A percentile compares a stretch with the other conserved stretches of the same genome.
Conservation (phyloP, 2,888 invertebrate species). For the Ferrisia virgata region DNA sequence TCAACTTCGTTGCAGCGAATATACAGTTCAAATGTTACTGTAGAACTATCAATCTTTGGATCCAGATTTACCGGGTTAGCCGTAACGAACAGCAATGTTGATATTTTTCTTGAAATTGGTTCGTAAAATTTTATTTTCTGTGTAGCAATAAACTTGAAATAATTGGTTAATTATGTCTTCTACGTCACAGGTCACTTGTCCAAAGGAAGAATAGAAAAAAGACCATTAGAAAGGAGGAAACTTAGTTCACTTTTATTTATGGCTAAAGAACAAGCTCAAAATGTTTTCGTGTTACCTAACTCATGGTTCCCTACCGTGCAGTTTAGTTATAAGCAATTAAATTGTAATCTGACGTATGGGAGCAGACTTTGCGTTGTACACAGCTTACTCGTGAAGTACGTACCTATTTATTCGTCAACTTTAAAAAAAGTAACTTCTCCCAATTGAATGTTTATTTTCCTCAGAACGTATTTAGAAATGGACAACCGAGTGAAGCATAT, state of each 20-base stretch:
- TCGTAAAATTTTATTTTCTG: conserved; percentile 18
- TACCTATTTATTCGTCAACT: not conserved
- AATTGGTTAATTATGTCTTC: too few relatives aligned
- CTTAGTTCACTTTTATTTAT: too few relatives aligned
- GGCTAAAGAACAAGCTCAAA: too few relatives aligned
- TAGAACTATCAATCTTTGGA: conserved; percentile 47
- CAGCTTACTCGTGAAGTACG: conserved; percentile 48
- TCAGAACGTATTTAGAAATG: conserved; percentile 48
- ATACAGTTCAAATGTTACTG: not conserved
- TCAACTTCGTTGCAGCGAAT: not conserved
- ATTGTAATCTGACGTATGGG: conserved; percentile 48
- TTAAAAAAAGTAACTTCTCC: not conserved
- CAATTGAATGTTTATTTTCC: not conserved
- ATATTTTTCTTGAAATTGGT: conserved; percentile 48
- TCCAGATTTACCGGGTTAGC: conserved; percentile 49
- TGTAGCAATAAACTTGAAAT: not conserved
- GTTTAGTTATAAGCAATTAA: conserved; percentile 45
- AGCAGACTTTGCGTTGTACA: conserved; percentile 48
- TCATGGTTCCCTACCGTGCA: conserved; percentile 49
- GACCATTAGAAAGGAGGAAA: too few relatives aligned
- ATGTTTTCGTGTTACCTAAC: too few relatives aligned
- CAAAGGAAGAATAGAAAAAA: too few relatives aligned
- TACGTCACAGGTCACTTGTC: conserved; percentile 27
- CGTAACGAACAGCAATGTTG: conserved; percentile 48
- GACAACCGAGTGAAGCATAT: conserved; percentile 48